These are phyloP conservation scores for Scopus umbretta DNA, from an alignment of 2,113 vertebrate genomes.

Conservation along the genomic window DNA sequence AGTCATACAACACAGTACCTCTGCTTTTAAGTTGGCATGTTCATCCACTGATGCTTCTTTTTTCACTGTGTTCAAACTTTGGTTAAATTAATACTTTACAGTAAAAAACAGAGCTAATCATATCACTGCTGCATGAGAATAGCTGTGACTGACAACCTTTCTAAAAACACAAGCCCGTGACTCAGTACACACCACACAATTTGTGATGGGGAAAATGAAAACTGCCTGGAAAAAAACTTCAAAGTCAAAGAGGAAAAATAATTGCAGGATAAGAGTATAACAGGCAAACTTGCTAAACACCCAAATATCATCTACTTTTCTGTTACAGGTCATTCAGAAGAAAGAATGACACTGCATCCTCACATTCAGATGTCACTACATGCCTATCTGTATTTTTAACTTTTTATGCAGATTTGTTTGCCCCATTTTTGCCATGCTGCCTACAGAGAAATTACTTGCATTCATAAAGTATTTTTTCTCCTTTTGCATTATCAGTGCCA, in stretches of 20 bases:
- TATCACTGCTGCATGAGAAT: background rate
- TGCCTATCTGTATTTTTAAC: background rate
- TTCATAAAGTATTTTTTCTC: background rate
- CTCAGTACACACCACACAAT: background rate
- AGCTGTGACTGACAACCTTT: conserved; percentile 31
- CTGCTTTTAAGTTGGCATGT: background rate
- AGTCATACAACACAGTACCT: background rate
- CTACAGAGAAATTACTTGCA: background rate
- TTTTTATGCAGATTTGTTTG: background rate
- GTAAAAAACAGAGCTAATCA: conserved; percentile 16
- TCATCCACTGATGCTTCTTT: background rate
- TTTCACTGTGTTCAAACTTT: background rate
- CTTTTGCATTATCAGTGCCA: background rate
- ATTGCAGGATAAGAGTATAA: background rate
- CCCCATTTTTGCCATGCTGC: background rate
- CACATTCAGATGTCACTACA: background rate
- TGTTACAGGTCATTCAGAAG: background rate
- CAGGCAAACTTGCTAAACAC: background rate
- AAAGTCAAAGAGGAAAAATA: background rate
- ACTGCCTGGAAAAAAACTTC: background rate
- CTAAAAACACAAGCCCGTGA: conserved; percentile 22
- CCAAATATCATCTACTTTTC: background rate
- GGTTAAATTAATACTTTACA: conserved; percentile 28
- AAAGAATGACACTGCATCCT: background rate
- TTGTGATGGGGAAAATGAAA: background rate